Evolutionary conservation across 2,888 invertebrate genomes (phyloP), one percentile per base, ranked within the genome.

Genomic region (Synanthedon myopaeformis): DNA sequence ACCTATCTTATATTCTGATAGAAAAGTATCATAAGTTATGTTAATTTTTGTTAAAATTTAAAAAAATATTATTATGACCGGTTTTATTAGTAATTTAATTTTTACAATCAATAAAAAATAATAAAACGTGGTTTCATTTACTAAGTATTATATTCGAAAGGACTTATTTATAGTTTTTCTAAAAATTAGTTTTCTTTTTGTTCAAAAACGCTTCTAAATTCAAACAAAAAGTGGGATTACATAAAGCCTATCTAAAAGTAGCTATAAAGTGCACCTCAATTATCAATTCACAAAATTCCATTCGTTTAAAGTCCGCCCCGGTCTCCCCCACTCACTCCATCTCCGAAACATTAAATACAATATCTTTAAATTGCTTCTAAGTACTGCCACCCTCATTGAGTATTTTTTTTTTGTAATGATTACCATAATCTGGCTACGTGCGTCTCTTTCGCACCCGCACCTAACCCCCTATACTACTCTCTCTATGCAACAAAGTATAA

Each of bases 351-450:
- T 85, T 85, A 85, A 85, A 83, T 82, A 84, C 84, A 83, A 81
- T 85, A 84, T 84, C 83, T 82, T 79, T 76, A 84, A 85, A 85
- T 85, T 83, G 82, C 77, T 82, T 73, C 76, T 84, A 85, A 84
- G 82, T 76, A 83, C 76, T 66, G 66, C 79, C 82, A 76, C 83
- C 82, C 83, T 83, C 80, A 81, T 79, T 75, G 74, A 69, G 70
- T 73, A 81, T 81, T 84, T 84, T 81, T 84, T 84, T 58, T 35
- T 82, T 82, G 79, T 79, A 71, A 74, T 82, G 79, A 85, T 82
- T 82, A 79, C 71, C 83, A 85, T 85, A 85, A 85, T 82, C 85
- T 77, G 67, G 61, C 59, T 59, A 57, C 58, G 57, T 60, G 67
- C 63, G 64, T 82, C 77, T 67, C 74, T 59, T 57, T 82, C 72